A percentile compares a stretch with the other conserved stretches of the same genome.
phyloP scores from a whole-genome alignment of 2,888 invertebrate genomes.

The Volucella inanis region DNA sequence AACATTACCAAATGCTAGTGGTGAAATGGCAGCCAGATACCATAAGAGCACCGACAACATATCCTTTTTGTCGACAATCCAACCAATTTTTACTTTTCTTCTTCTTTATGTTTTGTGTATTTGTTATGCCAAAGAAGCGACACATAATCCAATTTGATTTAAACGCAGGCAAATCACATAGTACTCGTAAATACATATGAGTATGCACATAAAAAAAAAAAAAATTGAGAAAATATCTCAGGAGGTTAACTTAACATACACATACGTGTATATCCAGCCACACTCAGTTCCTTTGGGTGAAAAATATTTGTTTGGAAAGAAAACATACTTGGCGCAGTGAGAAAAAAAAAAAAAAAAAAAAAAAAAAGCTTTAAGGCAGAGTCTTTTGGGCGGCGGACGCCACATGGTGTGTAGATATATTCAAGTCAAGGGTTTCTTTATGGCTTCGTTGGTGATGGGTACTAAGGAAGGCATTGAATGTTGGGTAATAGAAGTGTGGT shows the following conservation, averaged over 20 bases:
- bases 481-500: constrained; percentile 61
- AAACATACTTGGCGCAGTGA: constrained; percentile 41
- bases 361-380: constrained; percentile 14
- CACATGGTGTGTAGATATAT: not conserved
- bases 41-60: constrained; percentile 47
- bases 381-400: not conserved
- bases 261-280: not conserved
- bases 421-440: constrained; percentile 62
- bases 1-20: constrained; percentile 12
- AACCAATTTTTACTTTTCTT: constrained; percentile 60
- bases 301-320: constrained; percentile 48
- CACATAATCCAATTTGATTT: constrained; percentile 74
- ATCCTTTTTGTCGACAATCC: constrained; percentile 61
- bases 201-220: constrained; percentile 28
- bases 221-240: constrained; percentile 40
- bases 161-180: constrained; percentile 53
- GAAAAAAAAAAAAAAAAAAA: constrained; percentile 36
- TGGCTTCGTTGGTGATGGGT: constrained; percentile 48
- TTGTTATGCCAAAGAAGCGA: constrained; percentile 63
- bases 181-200: too few species aligned
- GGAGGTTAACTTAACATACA: constrained; percentile 5
- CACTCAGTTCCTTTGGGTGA: constrained; percentile 13
- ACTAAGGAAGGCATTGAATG: constrained; percentile 55
- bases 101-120: constrained; percentile 28
- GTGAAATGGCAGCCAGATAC: constrained; percentile 29